Base-by-base conservation (phyloP, 1,140 invertebrate genomes). In the Procambarus clarkii region DNA sequence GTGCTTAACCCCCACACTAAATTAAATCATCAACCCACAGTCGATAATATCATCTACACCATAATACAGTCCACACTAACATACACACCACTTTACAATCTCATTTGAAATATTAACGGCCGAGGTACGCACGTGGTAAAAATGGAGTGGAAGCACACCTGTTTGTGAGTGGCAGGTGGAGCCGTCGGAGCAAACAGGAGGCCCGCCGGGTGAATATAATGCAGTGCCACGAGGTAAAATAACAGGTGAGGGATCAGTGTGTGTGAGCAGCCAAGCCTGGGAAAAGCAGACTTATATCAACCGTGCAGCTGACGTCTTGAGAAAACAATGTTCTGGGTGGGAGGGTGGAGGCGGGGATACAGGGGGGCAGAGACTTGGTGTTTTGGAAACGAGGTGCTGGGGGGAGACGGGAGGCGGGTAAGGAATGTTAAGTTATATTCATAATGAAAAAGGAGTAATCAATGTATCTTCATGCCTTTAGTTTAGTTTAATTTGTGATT, bases 221-320 rank as follows among this genome's bases (percentile, higher is more conserved):
- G n/a, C 11, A n/a, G 8, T 34, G 7, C 69, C 69, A 34, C 69
- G 5, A 64, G 69, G 69, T 34, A 74, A 74, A 74, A 74, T 74
- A 74, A 74, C n/a, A 74, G n/a, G n/a, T 74, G 69, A 74, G 69
- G n/a, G 69, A 74, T 74, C 24, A 74, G 69, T 34, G 69, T 34
- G 69, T 74, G 69, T 74, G 69, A 34, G 69, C 69, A 74, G n/a
- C 8, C n/a, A 74, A 74, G 69, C 21, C n/a, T 34, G 69, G 69
- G 21, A 8, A 74, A 74, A 24, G 13, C 4, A 21, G 8, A 34
- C 69, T 74, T 34, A 21, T 84, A 54, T 84, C 81, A 44, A 13
- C 34, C 5, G 3, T 74, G 69, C 69, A 74, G 69, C 69, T 74
- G 69, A 74, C 69, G 69, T 7, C 69, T 11, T 7, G 24, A n/a